Percentiles rank a stretch among this genome's conserved stretches.
phyloP scores from a whole-genome alignment of 2,113 vertebrate species.

The Onychostoma macrolepis region DNA sequence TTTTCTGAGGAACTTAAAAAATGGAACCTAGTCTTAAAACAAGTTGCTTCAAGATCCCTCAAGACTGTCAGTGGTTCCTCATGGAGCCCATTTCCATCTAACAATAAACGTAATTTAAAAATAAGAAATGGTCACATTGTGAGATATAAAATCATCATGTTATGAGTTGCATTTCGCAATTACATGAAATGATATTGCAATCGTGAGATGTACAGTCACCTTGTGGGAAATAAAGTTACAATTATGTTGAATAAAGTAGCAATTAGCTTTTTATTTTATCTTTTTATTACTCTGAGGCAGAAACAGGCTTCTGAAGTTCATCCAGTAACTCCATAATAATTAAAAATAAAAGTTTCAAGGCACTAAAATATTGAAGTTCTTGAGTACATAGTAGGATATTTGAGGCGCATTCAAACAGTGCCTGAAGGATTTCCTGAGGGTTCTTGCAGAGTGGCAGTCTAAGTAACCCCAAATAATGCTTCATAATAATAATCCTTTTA shows the following conservation, averaged over 20 bases:
- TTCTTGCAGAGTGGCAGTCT: background rate
- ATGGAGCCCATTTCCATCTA: background rate
- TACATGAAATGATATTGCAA: background rate
- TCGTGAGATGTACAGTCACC: background rate
- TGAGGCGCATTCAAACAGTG: background rate
- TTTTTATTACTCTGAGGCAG: background rate
- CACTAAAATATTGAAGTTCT: conserved; percentile 9
- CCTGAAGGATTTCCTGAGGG: background rate
- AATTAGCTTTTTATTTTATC: conserved; percentile 8
- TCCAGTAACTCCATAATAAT: background rate
- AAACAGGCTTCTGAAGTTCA: background rate
- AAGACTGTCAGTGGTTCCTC: background rate
- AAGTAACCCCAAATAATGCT: background rate
- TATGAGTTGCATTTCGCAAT: conserved; percentile 2
- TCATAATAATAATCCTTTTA: background rate
- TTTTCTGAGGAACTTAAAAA: background rate
- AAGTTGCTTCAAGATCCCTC: background rate
- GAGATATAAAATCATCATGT: background rate
- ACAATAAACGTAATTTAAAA: background rate
- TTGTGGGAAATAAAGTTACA: conserved; percentile 12
- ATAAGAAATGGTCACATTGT: background rate
- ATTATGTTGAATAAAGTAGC: conserved; percentile 18
- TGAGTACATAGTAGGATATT: background rate
- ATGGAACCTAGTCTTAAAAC: background rate
- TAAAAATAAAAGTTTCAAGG: background rate